Evolutionary conservation across 2,797 vertebrate species (phyloP).

Genomic region (Ciconia nigra): DNA sequence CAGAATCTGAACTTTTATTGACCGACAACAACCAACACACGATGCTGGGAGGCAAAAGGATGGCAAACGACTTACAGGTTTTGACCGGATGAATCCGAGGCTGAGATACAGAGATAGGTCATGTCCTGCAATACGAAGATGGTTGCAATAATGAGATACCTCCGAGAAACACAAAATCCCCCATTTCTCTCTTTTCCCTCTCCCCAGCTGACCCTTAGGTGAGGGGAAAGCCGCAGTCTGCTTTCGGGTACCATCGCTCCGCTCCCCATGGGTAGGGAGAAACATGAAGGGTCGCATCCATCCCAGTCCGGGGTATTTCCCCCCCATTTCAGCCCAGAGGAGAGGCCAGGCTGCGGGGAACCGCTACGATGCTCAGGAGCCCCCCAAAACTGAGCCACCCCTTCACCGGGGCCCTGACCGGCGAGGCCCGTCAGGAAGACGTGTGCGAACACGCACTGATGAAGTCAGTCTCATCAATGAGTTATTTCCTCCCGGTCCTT

Average conservation of each 20-base stretch:
- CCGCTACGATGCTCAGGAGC: fast-evolving
- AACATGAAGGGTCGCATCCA: fast-evolving
- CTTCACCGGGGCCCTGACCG: not conserved
- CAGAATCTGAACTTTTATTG: not conserved
- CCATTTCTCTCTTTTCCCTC: not conserved
- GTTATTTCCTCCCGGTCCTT: not conserved
- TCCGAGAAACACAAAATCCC: not conserved
- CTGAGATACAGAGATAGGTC: conserved; percentile 88
- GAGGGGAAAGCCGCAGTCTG: not conserved
- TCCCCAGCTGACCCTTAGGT: not conserved
- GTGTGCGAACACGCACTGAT: not conserved
- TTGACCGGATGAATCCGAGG: conserved; percentile 85
- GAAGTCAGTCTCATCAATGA: not conserved
- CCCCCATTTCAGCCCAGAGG: not conserved
- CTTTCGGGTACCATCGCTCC: not conserved
- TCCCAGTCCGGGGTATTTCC: not conserved
- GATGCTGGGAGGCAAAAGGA: not conserved
- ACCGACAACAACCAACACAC: fast-evolving
- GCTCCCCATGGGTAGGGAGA: fast-evolving
- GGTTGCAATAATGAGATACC: not conserved
- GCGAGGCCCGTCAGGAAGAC: fast-evolving
- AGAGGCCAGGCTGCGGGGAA: not conserved
- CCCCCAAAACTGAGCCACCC: not conserved
- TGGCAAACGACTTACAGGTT: conserved; percentile 82
- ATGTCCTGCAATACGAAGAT: conserved; percentile 75